Conservation (phyloP, 2,888 invertebrate species). For the Drosophila eohydei region DNA sequence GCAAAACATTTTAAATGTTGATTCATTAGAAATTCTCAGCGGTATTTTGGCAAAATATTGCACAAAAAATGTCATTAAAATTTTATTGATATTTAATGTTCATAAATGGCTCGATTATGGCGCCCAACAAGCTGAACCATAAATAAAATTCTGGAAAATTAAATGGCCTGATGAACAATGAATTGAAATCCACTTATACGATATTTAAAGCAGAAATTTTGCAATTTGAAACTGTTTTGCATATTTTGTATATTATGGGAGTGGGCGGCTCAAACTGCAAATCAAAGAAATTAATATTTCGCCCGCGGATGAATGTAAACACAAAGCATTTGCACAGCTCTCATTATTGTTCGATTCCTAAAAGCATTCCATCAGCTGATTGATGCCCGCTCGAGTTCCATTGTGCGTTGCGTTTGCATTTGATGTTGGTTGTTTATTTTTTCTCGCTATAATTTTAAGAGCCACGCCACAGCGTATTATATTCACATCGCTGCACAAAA, state of each 20-base stretch:
- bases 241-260: conserved; percentile 4
- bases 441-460: conserved; percentile 14
- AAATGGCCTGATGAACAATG: conserved; percentile 2
- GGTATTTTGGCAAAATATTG: background rate
- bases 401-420: conserved; percentile 12
- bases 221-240: conserved; percentile 5
- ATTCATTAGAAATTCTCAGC: background rate
- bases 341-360: conserved; percentile 63
- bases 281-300: conserved; percentile 29
- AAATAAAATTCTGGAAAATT: conserved; percentile 15
- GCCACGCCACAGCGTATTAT: conserved; percentile 25
- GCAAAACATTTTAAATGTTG: background rate
- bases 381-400: conserved; percentile 44
- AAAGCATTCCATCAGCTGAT: conserved; percentile 73
- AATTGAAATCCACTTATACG: conserved; percentile 28
- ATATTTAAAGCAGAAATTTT: background rate
- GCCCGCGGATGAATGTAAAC: conserved; percentile 4
- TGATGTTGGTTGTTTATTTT: background rate
- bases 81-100: background rate
- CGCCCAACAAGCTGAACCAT: background rate
- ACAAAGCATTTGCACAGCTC: conserved; percentile 11
- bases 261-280: conserved; percentile 1
- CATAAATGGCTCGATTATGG: background rate
- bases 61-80: background rate
- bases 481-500: conserved; percentile 37